Evolutionary conservation across 2,113 vertebrate genomes (phyloP).

Genomic region (Aplodontia rufa): DNA sequence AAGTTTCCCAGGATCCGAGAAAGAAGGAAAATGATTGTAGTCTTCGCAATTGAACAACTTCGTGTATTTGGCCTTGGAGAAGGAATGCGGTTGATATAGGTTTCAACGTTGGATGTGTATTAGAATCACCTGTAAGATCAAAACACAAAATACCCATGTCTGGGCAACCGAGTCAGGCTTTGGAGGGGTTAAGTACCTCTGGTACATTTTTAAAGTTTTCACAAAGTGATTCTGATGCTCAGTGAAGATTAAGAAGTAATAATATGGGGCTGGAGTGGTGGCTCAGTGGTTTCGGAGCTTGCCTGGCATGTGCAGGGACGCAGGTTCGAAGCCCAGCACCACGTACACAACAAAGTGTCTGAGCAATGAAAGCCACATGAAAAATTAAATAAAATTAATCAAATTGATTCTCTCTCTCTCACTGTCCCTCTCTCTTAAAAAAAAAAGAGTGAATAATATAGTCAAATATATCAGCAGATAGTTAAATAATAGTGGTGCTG

Average conservation of each 20-base stretch:
- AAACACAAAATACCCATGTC: background rate
- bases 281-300: too few species aligned
- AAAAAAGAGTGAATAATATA: background rate
- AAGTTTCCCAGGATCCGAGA: conserved; percentile 24
- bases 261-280: too few species aligned
- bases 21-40: background rate
- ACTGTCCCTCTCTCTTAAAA: too few species aligned
- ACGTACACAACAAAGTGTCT: too few species aligned
- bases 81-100: background rate
- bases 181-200: background rate
- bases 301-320: too few species aligned
- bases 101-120: background rate
- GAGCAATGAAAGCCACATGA: too few species aligned
- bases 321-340: too few species aligned
- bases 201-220: background rate
- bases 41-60: background rate
- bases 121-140: background rate
- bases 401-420: too few species aligned
- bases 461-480: background rate
- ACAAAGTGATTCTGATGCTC: background rate
- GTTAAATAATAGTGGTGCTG: background rate
- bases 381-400: too few species aligned
- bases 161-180: background rate
- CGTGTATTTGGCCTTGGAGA: background rate
- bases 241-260: background rate